Evolutionary conservation across 2,888 invertebrate genomes (phyloP), one percentile per base, ranked within the genome.

Genomic region (Tolmerus cingulatus): DNA sequence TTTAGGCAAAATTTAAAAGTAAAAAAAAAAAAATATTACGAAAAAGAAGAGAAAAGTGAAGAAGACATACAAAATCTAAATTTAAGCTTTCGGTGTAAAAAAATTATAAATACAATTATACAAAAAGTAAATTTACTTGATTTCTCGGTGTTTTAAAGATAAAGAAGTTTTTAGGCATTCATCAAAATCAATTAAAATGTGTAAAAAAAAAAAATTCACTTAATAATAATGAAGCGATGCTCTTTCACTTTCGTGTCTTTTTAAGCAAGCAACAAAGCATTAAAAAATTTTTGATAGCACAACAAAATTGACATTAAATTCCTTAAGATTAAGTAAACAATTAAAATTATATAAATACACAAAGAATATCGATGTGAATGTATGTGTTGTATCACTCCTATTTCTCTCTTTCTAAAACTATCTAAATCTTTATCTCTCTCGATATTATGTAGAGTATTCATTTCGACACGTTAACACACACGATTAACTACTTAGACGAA

Each of bases 21-120:
- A 23, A 66, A 66, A 27, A 57, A 55, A 19, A 19, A 55, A 4
- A 19, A 19, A 19, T 2, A 55, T 19, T 16, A 66, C 23, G 66
- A 66, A 19, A 23, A 66, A 12, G 23, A 66, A 12, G 23, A 27
- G 7, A 16, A 51, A 66, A 66, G 23, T 66, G 23, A 14, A 66
- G 37, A 74, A 51, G 51, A 55, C 74, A 86, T 77, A 86, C 78
- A 78, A 90, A 88, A 90, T 89, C 90, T 91, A 92, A 92, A 91
- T 91, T 91, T 92, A 92, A 92, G 92, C 92, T 92, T 92, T 92
- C 90, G 92, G 91, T 92, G 92, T 92, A 92, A 91, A 91, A 90
- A 91, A 90, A 90, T 90, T 87, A 89, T 74, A 81, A 89, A 89
- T 88, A 89, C 89, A 87, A 89, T 87, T 81, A 89, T 90, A 89